Conservation (phyloP, 2,113 vertebrate species). For the Oreamnos americanus region DNA sequence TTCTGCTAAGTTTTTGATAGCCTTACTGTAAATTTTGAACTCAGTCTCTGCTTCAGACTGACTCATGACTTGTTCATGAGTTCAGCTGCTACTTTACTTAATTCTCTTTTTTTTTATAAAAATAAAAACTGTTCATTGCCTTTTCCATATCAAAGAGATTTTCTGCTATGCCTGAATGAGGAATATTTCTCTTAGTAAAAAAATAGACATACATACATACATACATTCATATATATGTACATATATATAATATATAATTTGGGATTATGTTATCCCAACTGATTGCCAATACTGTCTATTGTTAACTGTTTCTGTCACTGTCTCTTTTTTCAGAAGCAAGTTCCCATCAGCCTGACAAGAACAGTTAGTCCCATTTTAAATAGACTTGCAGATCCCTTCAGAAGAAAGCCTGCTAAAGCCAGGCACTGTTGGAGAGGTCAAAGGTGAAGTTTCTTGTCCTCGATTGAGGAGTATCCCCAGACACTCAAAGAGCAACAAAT, state of each 20-base stretch:
- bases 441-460: neutral
- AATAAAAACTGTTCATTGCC: neutral
- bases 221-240: neutral
- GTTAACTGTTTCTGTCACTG: neutral
- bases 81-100: neutral
- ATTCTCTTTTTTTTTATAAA: neutral
- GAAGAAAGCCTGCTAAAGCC: neutral
- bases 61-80: neutral
- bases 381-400: neutral
- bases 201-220: neutral
- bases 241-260: neutral
- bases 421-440: neutral
- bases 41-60: neutral
- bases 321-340: neutral
- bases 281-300: neutral
- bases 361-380: neutral
- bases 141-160: neutral
- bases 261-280: neutral
- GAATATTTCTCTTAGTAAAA: neutral
- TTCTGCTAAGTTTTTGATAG: neutral
- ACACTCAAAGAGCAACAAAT: neutral
- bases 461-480: neutral
- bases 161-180: neutral
- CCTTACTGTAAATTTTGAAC: neutral
- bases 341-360: neutral